Base-by-base conservation (phyloP, 2,888 invertebrate species). In the Dynastes tityus region DNA sequence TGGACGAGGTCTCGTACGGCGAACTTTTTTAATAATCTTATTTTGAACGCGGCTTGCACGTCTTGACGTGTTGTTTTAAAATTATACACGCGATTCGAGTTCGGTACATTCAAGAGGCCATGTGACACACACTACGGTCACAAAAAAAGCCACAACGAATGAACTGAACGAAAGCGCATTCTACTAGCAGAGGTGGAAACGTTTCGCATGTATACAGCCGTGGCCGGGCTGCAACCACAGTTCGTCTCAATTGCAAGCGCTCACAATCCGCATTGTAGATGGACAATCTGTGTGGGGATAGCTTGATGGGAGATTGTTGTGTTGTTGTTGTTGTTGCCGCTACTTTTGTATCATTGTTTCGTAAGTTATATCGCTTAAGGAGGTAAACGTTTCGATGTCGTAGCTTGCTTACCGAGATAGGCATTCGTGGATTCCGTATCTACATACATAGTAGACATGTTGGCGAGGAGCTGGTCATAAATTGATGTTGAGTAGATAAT, bases 171-270 rank as follows among this genome's bases (percentile, higher is more conserved):
- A 40, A 77, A 55, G 65, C 77, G 63, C 61, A 73, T 78, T 64
- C 55, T 78, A 71, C 73, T 71, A 53, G 40, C 71, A 78, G 70
- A 78, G 78, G 78, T 78, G 78, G 78, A 71, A 78, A 71, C 78
- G 65, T 71, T 78, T 78, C 71, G 71, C 71, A 22, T 55, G 16
- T 55, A 32, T 4, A 55, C 73, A 55, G 45, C 61, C n/a, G 2
- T 11, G 9, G 40, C 55, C 22, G 27, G 55, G 55, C 71, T 71
- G 55, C 22, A 40, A 45, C 53, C 45, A 11, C 32, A 32, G 32
- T 11, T 45, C 8, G 11, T 45, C 11, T 27, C 40, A 32, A 45
- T 73, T 73, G 73, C 63, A 58, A 32, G 16, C 65, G 40, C 5
- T 16, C 13, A 37, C n/a, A 53, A 13, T 53, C 1, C 22, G 22